A percentile compares a stretch with the other conserved stretches of the same genome.
Evolutionary conservation across 2,797 vertebrate species (phyloP).

Genomic region (Acomys russatus): DNA sequence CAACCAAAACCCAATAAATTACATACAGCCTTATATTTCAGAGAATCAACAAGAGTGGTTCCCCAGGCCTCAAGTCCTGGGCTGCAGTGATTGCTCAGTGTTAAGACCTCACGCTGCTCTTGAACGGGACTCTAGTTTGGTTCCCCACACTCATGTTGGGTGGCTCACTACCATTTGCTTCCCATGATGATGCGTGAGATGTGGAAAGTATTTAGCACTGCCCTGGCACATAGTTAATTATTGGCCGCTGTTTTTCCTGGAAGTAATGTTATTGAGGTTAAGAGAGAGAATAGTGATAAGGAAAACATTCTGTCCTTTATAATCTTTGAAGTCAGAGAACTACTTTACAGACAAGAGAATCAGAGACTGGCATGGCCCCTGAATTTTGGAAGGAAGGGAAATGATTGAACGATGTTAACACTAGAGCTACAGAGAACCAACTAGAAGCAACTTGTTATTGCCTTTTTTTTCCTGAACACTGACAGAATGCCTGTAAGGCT

Average conservation of each 20-base stretch:
- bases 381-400: not conserved
- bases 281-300: no score
- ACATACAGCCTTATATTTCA: not conserved
- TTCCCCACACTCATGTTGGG: not conserved
- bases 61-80: not conserved
- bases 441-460: not conserved
- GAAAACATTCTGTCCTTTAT: not conserved
- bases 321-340: slow-evolving; percentile 15
- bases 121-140: not conserved
- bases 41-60: not conserved
- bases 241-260: not conserved
- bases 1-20: not conserved
- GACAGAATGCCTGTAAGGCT: not conserved
- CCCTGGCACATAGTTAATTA: not conserved
- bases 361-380: not conserved
- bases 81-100: not conserved
- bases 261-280: not conserved
- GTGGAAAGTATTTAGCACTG: not conserved
- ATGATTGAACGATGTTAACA: not conserved
- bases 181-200: not conserved
- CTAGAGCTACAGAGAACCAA: not conserved
- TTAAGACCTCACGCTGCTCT: not conserved
- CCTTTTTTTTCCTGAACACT: slow-evolving; percentile 16
- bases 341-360: slow-evolving; percentile 12
- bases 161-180: not conserved